phyloP scores from a whole-genome alignment of 2,113 vertebrate species.

The Amphiprion ocellaris region DNA sequence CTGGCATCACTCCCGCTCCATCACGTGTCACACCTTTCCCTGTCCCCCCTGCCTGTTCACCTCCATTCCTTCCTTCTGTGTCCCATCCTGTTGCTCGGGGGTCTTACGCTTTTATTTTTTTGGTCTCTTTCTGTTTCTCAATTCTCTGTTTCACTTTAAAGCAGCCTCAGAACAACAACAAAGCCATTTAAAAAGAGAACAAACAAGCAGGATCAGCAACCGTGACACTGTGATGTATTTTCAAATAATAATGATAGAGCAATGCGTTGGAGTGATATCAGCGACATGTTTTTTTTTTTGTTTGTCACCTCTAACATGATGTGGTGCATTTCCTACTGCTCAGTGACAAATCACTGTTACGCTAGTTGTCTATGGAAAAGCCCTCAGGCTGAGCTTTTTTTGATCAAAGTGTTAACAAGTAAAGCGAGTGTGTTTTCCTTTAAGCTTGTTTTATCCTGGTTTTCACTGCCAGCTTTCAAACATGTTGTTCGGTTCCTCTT shows the following conservation, averaged over 20 bases:
- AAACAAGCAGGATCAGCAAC: neutral
- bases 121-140: constrained; percentile 10
- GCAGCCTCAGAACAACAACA: neutral
- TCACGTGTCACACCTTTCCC: constrained; percentile 42
- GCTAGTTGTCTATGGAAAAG: no score
- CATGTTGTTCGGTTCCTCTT: neutral
- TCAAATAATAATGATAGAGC: constrained; percentile 1
- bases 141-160: constrained; percentile 3
- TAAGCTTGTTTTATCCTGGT: no score
- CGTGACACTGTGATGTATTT: neutral
- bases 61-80: constrained; percentile 19
- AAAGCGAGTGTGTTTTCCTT: no score
- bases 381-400: no score
- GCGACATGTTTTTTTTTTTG: no score
- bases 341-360: no score
- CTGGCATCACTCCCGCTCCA: constrained; percentile 40
- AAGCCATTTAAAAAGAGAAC: neutral
- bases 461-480: neutral
- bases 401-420: no score
- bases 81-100: constrained; percentile 47
- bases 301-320: no score
- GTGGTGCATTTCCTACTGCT: no score
- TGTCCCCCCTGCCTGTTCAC: constrained; percentile 7
- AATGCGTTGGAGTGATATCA: neutral
- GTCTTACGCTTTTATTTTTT: constrained; percentile 8